Evolutionary conservation across 37 sponge, comb jelly and placozoan species (phyloP).

Genomic region (Theonella swinhoei): DNA sequence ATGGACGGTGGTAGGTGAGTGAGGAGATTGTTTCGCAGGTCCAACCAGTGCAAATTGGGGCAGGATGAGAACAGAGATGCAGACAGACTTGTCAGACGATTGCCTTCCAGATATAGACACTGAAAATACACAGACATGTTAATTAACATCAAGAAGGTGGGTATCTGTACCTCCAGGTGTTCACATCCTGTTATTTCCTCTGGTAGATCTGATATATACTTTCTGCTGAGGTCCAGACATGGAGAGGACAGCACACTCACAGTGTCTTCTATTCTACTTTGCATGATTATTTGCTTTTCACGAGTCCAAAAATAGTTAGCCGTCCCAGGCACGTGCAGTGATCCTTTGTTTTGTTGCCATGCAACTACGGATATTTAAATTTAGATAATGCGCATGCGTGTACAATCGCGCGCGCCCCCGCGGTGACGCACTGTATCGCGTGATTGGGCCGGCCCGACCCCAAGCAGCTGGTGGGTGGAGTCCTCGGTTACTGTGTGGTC

Average conservation of each 20-base stretch:
- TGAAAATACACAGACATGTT: slow-evolving; percentile 2
- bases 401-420: too few species aligned
- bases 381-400: too few species aligned
- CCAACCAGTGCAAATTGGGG: slow-evolving; percentile 75
- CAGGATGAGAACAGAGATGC: slow-evolving; percentile 63
- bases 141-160: background rate
- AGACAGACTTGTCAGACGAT: slow-evolving; percentile 59
- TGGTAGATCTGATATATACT: slow-evolving; percentile 30
- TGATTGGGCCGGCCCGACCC: too few species aligned
- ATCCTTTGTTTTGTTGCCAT: too few species aligned
- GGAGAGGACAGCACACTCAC: background rate
- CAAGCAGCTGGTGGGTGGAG: background rate
- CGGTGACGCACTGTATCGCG: too few species aligned
- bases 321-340: too few species aligned
- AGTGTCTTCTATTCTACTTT: background rate
- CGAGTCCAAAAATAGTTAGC: too few species aligned
- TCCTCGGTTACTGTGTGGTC: background rate
- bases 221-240: slow-evolving; percentile 55
- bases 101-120: slow-evolving; percentile 88
- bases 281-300: too few species aligned
- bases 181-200: slow-evolving; percentile 27
- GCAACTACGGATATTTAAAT: too few species aligned
- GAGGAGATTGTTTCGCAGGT: slow-evolving; percentile 83
- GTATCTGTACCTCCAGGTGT: slow-evolving; percentile 24
- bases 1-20: slow-evolving; percentile 56